phyloP scores from a whole-genome alignment of 2,888 invertebrate genomes.

The Napeogenes inachia region DNA sequence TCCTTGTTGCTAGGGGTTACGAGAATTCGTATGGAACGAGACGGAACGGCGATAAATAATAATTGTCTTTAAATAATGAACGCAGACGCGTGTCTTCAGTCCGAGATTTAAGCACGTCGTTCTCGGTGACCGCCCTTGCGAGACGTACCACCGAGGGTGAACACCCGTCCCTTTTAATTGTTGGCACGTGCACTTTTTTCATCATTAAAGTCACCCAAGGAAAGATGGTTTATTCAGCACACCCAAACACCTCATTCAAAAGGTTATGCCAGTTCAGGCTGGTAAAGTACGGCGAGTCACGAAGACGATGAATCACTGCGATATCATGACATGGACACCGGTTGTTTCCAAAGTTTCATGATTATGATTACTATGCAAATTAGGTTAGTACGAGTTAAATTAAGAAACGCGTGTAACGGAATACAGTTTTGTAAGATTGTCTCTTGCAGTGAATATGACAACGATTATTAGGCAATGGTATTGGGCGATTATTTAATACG shows the following conservation, averaged over 20 bases:
- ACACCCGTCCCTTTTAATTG: conserved; percentile 62
- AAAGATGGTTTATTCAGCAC: conserved; percentile 21
- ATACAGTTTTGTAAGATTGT: conserved; percentile 13
- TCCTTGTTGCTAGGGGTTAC: conserved; percentile 23
- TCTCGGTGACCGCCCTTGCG: conserved; percentile 38
- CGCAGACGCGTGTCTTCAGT: conserved; percentile 57
- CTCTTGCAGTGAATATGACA: conserved; percentile 6
- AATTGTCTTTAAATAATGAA: conserved; percentile 38
- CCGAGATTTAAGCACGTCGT: conserved; percentile 43
- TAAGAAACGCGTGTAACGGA: conserved; percentile 24
- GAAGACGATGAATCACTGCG: conserved; percentile 60
- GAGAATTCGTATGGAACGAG: conserved; percentile 55
- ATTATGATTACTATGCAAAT: conserved; percentile 26
- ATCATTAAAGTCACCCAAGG: conserved; percentile 56
- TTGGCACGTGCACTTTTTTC: conserved; percentile 70
- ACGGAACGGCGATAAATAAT: conserved; percentile 41
- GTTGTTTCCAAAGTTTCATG: conserved; percentile 15
- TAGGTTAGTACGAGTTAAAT: conserved; percentile 12
- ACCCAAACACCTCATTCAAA: conserved; percentile 33
- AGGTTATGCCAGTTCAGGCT: conserved; percentile 62
- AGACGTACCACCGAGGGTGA: conserved; percentile 37
- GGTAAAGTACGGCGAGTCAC: conserved; percentile 50
- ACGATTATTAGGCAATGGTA: conserved; percentile 1
- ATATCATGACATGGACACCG: conserved; percentile 60
- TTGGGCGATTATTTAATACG: conserved; percentile 9